Conservation (phyloP, 2,888 invertebrate genomes). For the Epistrophella euchroma region DNA sequence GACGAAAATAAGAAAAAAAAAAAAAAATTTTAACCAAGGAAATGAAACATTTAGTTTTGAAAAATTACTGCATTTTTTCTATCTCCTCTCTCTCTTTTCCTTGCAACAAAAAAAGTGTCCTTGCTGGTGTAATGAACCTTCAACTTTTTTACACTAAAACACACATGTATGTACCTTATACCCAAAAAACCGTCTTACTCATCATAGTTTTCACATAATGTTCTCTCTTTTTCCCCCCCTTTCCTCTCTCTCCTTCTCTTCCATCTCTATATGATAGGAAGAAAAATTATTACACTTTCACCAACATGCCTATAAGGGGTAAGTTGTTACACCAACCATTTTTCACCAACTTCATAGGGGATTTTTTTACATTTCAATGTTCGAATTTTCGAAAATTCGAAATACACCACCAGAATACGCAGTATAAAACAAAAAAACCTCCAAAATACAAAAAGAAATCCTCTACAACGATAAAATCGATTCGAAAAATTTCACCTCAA, state of each 20-base stretch:
- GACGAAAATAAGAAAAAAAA: not conserved
- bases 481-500: conserved; percentile 63
- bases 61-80: conserved; percentile 68
- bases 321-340: conserved; percentile 2
- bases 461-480: conserved; percentile 64
- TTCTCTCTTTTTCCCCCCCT: not conserved
- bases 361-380: conserved; percentile 10
- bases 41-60: conserved; percentile 53
- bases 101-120: conserved; percentile 52
- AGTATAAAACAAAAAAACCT: conserved; percentile 48
- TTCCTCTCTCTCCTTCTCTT: not conserved
- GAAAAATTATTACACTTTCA: conserved; percentile 17
- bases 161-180: not conserved
- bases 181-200: conserved; percentile 8
- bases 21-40: conserved; percentile 13
- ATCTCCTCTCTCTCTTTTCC: not conserved
- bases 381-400: conserved; percentile 44
- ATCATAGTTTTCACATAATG: conserved; percentile 19
- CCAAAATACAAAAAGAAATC: conserved; percentile 13
- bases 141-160: conserved; percentile 65
- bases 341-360: conserved; percentile 20
- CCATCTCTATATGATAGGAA: not conserved
- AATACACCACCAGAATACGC: conserved; percentile 68
- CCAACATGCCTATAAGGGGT: conserved; percentile 50
- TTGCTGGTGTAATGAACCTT: conserved; percentile 78